These are phyloP conservation scores for Lasioglossum calceatum DNA, from an alignment of 2,888 invertebrate species.

Conservation along the genomic window DNA sequence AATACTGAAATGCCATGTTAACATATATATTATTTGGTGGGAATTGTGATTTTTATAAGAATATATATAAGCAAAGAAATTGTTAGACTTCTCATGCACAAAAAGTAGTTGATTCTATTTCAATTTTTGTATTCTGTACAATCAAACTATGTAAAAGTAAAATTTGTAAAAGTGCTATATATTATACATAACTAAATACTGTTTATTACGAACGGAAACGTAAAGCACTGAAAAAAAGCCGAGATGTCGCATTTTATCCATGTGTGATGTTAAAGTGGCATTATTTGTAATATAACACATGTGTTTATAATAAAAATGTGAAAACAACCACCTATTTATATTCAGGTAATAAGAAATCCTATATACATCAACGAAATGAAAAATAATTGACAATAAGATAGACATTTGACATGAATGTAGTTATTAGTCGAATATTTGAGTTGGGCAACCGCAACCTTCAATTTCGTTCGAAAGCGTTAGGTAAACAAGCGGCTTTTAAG, in stretches of 20 bases:
- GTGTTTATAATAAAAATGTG: conserved; percentile 44
- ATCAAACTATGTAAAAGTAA: background rate
- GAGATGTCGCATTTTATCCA: background rate
- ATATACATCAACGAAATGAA: background rate
- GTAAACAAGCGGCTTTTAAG: background rate
- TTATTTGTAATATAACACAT: conserved; percentile 35
- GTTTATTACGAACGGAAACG: background rate
- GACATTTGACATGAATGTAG: background rate
- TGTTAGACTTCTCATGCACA: background rate
- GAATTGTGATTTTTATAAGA: conserved; percentile 4
- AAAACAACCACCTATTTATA: background rate
- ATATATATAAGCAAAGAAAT: background rate
- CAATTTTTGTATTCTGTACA: background rate
- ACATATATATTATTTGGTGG: background rate
- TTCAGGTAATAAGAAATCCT: background rate
- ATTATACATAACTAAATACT: too few species aligned
- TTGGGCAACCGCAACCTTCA: background rate
- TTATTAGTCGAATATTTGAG: background rate
- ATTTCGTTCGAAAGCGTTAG: background rate
- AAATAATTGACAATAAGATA: background rate
- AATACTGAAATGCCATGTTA: background rate
- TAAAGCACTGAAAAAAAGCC: conserved; percentile 17
- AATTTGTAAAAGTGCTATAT: background rate
- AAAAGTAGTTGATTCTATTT: conserved; percentile 5
- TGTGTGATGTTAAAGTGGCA: background rate